Conservation (phyloP, 2,888 invertebrate species). For the Cheilosia scutellata region DNA sequence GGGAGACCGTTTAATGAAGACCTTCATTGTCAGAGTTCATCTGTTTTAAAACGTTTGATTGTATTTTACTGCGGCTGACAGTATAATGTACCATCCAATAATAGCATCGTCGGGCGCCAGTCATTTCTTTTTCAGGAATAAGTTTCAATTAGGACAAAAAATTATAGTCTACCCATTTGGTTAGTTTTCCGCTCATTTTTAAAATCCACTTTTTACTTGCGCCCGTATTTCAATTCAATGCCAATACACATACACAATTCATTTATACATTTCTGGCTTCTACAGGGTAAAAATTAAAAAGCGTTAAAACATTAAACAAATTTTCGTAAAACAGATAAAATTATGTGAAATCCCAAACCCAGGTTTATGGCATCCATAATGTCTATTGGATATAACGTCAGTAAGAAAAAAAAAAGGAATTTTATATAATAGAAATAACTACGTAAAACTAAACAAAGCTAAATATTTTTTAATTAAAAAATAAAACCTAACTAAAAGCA, state of each 20-base stretch:
- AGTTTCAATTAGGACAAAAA: neutral
- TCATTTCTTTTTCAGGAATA: neutral
- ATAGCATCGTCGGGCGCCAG: too few relatives aligned
- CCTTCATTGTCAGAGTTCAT: neutral
- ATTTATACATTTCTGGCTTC: conserved; percentile 25
- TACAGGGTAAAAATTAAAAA: conserved; percentile 61
- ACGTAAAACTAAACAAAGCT: conserved; percentile 5
- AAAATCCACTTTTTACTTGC: neutral
- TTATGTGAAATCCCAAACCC: conserved; percentile 18
- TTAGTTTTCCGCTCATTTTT: neutral
- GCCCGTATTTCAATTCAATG: neutral
- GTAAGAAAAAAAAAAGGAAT: conserved; percentile 12
- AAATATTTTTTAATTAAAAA: conserved; percentile 27
- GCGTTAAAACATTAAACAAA: neutral
- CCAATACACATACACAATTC: neutral
- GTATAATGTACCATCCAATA: too few relatives aligned
- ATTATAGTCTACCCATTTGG: neutral
- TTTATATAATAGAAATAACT: conserved; percentile 17
- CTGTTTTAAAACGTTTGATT: neutral
- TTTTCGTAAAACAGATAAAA: neutral
- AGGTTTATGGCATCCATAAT: conserved; percentile 75
- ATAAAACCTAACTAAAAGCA: conserved; percentile 58
- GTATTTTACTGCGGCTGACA: neutral
- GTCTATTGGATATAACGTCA: conserved; percentile 38
- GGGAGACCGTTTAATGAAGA: too few relatives aligned